phyloP scores from a whole-genome alignment of 2,888 invertebrate genomes.

The Synanthedon formicaeformis region DNA sequence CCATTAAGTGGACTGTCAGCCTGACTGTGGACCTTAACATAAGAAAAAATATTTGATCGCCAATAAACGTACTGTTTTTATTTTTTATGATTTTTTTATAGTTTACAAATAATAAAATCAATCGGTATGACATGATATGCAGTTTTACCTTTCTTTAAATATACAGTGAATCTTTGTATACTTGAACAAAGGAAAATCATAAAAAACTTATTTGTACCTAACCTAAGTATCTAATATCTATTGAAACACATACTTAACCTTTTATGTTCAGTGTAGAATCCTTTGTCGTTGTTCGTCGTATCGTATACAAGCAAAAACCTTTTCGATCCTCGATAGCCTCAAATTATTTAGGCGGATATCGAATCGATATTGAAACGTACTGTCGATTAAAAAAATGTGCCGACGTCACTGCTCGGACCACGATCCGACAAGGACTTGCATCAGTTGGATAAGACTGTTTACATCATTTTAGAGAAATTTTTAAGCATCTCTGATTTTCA shows the following conservation, averaged over 20 bases:
- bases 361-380: slow-evolving; percentile 48
- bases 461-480: no score
- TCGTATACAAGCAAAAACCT: slow-evolving; percentile 27
- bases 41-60: no score
- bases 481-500: no score
- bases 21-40: no score
- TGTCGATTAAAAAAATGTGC: slow-evolving; percentile 44
- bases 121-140: neutral
- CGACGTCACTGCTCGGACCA: slow-evolving; percentile 40
- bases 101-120: neutral
- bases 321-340: slow-evolving; percentile 34
- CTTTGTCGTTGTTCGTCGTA: slow-evolving; percentile 8
- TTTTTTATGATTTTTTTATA: neutral
- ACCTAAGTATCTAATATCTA: neutral
- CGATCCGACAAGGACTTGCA: slow-evolving; percentile 4
- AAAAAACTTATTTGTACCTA: no score
- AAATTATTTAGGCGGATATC: slow-evolving; percentile 50
- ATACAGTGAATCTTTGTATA: no score
- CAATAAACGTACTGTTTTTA: no score
- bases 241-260: neutral
- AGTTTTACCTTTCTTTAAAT: neutral
- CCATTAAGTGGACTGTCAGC: no score
- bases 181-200: no score
- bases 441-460: neutral
- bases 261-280: neutral